Conservation (phyloP, 1,140 invertebrate species). For the Diachasma alloeum region DNA sequence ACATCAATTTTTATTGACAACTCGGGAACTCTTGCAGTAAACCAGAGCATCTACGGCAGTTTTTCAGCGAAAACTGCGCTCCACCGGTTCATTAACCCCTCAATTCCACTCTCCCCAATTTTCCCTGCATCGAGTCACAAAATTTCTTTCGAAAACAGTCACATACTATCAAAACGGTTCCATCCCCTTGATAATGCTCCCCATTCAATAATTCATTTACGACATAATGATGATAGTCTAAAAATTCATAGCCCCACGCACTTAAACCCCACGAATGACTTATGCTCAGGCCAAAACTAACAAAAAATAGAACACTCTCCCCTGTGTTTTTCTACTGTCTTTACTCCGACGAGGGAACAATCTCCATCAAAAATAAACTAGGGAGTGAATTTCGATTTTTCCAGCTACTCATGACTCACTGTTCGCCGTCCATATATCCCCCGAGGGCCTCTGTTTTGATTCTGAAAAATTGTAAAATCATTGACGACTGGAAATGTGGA, state of each 20-base stretch:
- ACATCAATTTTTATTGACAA: not conserved
- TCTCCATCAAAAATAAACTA: not conserved
- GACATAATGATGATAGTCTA: not conserved
- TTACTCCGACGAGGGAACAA: not conserved
- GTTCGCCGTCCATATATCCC: not conserved
- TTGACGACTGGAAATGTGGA: not conserved
- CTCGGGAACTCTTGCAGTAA: not conserved
- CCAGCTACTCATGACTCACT: not conserved
- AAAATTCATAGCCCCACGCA: not conserved
- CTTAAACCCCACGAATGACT: not conserved
- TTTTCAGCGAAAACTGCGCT: not conserved
- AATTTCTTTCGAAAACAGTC: not conserved
- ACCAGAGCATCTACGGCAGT: not conserved
- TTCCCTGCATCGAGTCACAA: not conserved
- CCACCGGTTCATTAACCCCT: not conserved
- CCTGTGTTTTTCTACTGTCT: not conserved
- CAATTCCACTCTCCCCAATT: not conserved
- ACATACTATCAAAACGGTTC: not conserved
- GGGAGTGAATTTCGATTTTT: not conserved
- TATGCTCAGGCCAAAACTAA: not conserved
- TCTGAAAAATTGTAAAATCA: constrained; percentile 24
- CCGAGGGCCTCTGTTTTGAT: not conserved
- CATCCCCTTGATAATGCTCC: not conserved
- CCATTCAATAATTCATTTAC: not conserved
- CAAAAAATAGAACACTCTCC: not conserved